Conservation (phyloP, 2,113 vertebrate species). For the Dolichallabes microphthalmus region DNA sequence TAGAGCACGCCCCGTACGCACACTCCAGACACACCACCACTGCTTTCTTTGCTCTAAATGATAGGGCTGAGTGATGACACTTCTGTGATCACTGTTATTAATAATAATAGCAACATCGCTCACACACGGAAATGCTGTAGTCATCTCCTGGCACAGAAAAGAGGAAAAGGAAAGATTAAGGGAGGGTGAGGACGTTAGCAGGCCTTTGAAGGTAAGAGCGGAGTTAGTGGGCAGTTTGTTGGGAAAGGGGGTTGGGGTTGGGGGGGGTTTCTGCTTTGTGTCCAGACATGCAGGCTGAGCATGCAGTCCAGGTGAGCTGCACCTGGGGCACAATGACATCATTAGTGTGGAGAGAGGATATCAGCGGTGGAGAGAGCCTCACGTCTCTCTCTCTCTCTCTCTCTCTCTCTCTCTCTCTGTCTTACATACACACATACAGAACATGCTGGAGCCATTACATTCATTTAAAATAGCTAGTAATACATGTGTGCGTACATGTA, state of each 20-base stretch:
- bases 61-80: conserved; percentile 32
- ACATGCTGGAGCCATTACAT: conserved; percentile 33
- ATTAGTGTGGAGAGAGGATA: conserved; percentile 41
- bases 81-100: conserved; percentile 39
- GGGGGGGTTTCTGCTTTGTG: neutral
- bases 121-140: conserved; percentile 33
- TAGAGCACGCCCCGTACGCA: conserved; percentile 13
- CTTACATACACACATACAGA: conserved; percentile 14
- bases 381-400: conserved; percentile 6
- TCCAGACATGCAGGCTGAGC: conserved; percentile 31
- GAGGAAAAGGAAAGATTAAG: conserved; percentile 40
- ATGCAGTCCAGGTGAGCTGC: conserved; percentile 64
- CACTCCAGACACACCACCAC: conserved; percentile 40
- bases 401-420: neutral
- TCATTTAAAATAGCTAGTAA: conserved; percentile 7
- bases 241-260: conserved; percentile 24
- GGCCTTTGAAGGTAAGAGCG: conserved; percentile 59
- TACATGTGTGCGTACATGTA: conserved; percentile 34
- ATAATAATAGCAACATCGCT: conserved; percentile 49
- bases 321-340: conserved; percentile 61
- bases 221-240: conserved; percentile 57
- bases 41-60: conserved; percentile 36
- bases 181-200: conserved; percentile 32
- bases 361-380: conserved; percentile 6
- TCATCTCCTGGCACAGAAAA: conserved; percentile 47